These are phyloP conservation scores for Ganaspis brasiliensis DNA, from an alignment of 2,888 invertebrate species.

Conservation along the genomic window DNA sequence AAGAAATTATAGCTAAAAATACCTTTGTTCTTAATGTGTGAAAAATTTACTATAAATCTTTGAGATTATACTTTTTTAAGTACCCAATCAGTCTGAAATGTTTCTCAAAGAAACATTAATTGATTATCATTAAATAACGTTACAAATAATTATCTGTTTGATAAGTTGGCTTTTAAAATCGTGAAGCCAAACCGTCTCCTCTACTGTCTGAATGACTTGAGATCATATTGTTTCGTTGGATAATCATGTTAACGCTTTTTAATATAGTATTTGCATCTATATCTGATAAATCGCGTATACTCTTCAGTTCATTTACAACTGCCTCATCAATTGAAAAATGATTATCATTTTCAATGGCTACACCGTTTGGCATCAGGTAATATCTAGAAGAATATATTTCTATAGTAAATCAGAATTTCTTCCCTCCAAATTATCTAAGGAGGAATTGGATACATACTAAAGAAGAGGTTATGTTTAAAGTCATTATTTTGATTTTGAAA, in stretches of 20 bases:
- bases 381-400: slow-evolving; percentile 70
- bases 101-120: slow-evolving; percentile 24
- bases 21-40: background rate
- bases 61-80: slow-evolving; percentile 27
- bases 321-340: slow-evolving; percentile 66
- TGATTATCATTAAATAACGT: too few relatives aligned
- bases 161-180: slow-evolving; percentile 80
- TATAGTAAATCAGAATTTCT: background rate
- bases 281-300: slow-evolving; percentile 60
- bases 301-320: slow-evolving; percentile 64
- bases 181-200: slow-evolving; percentile 86
- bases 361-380: slow-evolving; percentile 71
- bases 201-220: slow-evolving; percentile 88
- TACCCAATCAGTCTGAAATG: slow-evolving; percentile 7
- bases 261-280: slow-evolving; percentile 64
- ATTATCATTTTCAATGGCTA: slow-evolving; percentile 72
- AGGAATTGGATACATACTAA: too few relatives aligned
- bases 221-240: slow-evolving; percentile 85
- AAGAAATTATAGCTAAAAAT: slow-evolving; percentile 32
- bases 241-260: slow-evolving; percentile 85
- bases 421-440: too few relatives aligned
- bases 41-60: background rate
- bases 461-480: too few relatives aligned
- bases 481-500: too few relatives aligned
- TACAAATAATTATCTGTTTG: too few relatives aligned